Evolutionary conservation across 2,113 vertebrate genomes (phyloP).

Genomic region (Coptodon rendalli): DNA sequence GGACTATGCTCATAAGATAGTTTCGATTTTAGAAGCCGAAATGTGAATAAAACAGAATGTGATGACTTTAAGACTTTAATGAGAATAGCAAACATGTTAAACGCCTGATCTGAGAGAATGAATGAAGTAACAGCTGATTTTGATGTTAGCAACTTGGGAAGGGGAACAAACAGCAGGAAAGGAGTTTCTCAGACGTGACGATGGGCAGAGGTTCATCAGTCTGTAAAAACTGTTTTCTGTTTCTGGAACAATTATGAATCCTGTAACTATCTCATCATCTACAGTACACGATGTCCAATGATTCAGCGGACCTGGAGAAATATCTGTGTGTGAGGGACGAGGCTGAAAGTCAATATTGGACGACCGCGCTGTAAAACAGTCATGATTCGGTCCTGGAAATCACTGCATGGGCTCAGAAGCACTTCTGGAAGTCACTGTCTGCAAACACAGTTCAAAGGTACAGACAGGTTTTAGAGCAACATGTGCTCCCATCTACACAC

Average conservation of each 20-base stretch:
- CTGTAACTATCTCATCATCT: neutral
- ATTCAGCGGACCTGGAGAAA: neutral
- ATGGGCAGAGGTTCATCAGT: neutral
- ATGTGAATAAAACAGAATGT: neutral
- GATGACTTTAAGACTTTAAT: neutral
- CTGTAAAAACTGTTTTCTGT: neutral
- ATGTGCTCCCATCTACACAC: neutral
- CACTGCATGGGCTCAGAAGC: neutral
- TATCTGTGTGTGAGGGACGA: neutral
- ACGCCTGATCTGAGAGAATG: neutral
- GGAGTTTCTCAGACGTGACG: neutral
- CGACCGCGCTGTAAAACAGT: neutral
- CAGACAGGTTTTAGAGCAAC: neutral
- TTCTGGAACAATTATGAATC: neutral
- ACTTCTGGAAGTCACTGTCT: neutral
- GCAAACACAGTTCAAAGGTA: neutral
- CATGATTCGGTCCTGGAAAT: neutral
- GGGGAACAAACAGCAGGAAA: neutral
- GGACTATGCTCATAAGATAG: neutral
- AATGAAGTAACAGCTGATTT: neutral
- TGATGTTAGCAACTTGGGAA: neutral
- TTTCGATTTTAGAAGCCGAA: neutral
- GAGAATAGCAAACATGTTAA: neutral
- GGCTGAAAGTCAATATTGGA: neutral
- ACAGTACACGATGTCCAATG: neutral